Evolutionary conservation across 1,140 invertebrate species (phyloP), one percentile per base, ranked within the genome.

Genomic region (Orchesella cincta): DNA sequence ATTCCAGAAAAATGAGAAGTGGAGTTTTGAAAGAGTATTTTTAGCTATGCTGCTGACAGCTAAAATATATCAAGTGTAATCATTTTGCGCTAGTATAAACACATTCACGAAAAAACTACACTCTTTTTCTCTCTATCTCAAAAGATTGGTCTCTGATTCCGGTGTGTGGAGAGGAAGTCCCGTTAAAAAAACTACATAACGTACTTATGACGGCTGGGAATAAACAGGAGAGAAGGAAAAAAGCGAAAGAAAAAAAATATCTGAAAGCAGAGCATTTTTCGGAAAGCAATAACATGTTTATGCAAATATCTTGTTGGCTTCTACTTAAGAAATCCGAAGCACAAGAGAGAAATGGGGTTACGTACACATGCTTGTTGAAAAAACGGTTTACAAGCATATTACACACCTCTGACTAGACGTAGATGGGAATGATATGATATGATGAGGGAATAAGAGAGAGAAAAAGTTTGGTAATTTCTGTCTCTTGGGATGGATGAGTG

Each of bases 51-150:
- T 57, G 52, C 52, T 57, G 52, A 57, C 52, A 57, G 52, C 52
- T 23, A 8, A 57, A 57, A 57, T 57, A 57, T 57, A 57, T 57
- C 52, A 57, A 57, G 52, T 57, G 52, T 57, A 57, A 57, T 57
- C 52, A 57, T 57, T 57, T 57, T 26, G 52, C 52, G 52, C 52
- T 57, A 26, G 52, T 57, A 57, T 57, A 57, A 57, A 57, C 52
- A 26, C 52, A 57, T 57, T 57, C 52, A 57, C 52, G 8, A 57
- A 46, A 5, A 46, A 46, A 46, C 39, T 46, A 46, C 39, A 5
- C 5, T 18, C 39, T 46, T 46, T 46, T 46, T 46, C 39, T 18
- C 39, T n/a, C 39, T 46, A 12, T 46, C 20, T 46, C 39, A 46
- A 46, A 46, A 46, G n/a, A n/a, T n/a, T n/a, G n/a, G n/a, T n/a